Percentiles rank a stretch among this genome's conserved stretches.
phyloP scores from a whole-genome alignment of 2,113 vertebrate genomes.

The Notothenia coriiceps region DNA sequence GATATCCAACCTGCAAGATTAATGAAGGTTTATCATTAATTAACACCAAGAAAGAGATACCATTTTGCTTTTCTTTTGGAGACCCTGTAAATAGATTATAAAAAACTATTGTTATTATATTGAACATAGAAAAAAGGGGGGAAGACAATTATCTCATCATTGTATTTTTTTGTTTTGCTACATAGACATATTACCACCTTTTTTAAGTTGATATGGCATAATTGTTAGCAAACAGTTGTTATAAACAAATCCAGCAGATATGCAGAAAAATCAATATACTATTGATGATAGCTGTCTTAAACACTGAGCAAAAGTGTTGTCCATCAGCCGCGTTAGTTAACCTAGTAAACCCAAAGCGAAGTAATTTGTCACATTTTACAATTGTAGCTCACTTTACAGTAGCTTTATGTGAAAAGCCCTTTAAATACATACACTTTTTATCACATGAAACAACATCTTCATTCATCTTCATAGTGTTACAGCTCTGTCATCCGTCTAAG shows the following conservation, averaged over 20 bases:
- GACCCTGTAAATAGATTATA: not conserved
- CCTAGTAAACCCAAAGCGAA: not conserved
- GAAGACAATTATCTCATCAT: not conserved
- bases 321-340: not conserved
- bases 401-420: not conserved
- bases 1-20: not conserved
- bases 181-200: too few species aligned
- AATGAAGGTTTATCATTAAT: slow-evolving; percentile 10
- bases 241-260: too few species aligned
- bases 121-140: not conserved
- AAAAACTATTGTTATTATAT: too few species aligned
- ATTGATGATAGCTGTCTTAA: too few species aligned
- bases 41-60: slow-evolving; percentile 2
- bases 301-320: not conserved
- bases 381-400: not conserved
- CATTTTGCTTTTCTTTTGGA: not conserved
- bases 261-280: too few species aligned
- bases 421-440: not conserved
- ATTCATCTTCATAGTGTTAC: not conserved
- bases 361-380: not conserved
- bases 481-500: not conserved
- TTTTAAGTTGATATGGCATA: too few species aligned
- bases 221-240: too few species aligned
- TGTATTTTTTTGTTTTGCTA: not conserved
- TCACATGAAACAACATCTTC: not conserved